phyloP scores from a whole-genome alignment of 2,797 vertebrate genomes.

The Danio tinwini region DNA sequence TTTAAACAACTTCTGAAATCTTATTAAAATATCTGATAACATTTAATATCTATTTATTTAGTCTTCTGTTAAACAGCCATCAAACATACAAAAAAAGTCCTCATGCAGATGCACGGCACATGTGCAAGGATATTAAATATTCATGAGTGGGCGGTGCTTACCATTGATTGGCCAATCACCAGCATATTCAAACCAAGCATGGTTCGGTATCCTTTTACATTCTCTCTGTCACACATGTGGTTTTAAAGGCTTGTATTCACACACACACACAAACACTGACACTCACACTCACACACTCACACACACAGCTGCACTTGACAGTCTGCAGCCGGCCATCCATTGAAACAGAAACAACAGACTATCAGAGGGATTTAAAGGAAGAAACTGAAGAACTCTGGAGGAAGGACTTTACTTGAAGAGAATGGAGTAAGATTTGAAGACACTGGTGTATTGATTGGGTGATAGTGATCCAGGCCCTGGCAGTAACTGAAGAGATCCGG shows the following conservation, averaged over 20 bases:
- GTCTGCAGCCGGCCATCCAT: slow-evolving; percentile 50
- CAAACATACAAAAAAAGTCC: too few species aligned
- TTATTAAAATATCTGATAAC: too few species aligned
- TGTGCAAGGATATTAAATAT: slow-evolving; percentile 36
- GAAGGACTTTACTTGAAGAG: slow-evolving; percentile 28
- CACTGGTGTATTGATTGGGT: background rate
- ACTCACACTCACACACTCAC: slow-evolving; percentile 19
- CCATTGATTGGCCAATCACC: slow-evolving; percentile 63
- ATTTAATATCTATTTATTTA: too few species aligned
- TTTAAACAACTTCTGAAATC: too few species aligned
- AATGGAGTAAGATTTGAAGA: slow-evolving; percentile 18
- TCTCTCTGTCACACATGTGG: slow-evolving; percentile 62
- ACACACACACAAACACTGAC: slow-evolving; percentile 24
- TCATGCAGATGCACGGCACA: too few species aligned
- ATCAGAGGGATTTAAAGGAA: slow-evolving; percentile 8
- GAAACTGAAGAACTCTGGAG: slow-evolving; percentile 26
- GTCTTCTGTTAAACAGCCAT: too few species aligned
- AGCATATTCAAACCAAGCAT: slow-evolving; percentile 76
- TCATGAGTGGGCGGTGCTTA: slow-evolving; percentile 40
- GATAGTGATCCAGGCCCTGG: slow-evolving; percentile 11
- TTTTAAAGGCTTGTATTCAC: slow-evolving; percentile 76
- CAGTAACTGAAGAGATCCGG: background rate
- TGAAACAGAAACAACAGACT: slow-evolving; percentile 52
- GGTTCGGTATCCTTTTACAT: slow-evolving; percentile 86
- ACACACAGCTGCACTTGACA: slow-evolving; percentile 77